A percentile compares a stretch with the other conserved stretches of the same genome.
Conservation (phyloP, 2,888 invertebrate species). For the Ophion costatus region DNA sequence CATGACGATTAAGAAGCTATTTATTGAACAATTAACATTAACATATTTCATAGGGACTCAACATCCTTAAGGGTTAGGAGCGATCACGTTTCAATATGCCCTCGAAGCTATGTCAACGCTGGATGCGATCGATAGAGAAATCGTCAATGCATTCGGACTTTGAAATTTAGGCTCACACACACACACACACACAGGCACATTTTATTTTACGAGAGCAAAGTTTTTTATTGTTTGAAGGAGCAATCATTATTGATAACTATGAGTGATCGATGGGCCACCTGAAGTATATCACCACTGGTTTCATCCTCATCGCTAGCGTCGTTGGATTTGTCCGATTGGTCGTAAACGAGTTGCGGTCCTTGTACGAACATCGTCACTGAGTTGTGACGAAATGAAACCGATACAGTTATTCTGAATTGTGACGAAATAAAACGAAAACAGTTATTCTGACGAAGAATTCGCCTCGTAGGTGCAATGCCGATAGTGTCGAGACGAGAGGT, state of each 20-base stretch:
- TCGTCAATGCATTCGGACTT: not conserved
- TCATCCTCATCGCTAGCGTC: slow-evolving; percentile 78
- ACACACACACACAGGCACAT: not conserved
- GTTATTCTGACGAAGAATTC: not conserved
- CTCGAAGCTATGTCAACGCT: too few relatives aligned
- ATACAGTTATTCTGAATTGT: not conserved
- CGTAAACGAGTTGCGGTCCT: slow-evolving; percentile 72
- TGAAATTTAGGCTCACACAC: not conserved
- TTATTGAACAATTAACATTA: too few relatives aligned
- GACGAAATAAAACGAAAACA: not conserved
- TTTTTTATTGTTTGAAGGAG: not conserved
- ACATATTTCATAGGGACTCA: too few relatives aligned
- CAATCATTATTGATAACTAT: not conserved
- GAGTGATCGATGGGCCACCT: slow-evolving; percentile 72
- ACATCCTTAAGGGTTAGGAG: too few relatives aligned
- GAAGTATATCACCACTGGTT: slow-evolving; percentile 78
- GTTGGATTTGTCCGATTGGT: slow-evolving; percentile 78
- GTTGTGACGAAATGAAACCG: not conserved
- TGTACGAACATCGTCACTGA: slow-evolving; percentile 79
- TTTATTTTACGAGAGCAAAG: not conserved
- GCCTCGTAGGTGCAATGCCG: not conserved
- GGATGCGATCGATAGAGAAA: too few relatives aligned
- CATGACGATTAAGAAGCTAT: too few relatives aligned
- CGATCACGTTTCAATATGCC: too few relatives aligned
- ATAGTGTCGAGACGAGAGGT: slow-evolving; percentile 25